Percentiles rank a stretch among this genome's conserved stretches.
Conservation (phyloP, 2,113 vertebrate genomes). For the Syngnathoides biaculeatus region DNA sequence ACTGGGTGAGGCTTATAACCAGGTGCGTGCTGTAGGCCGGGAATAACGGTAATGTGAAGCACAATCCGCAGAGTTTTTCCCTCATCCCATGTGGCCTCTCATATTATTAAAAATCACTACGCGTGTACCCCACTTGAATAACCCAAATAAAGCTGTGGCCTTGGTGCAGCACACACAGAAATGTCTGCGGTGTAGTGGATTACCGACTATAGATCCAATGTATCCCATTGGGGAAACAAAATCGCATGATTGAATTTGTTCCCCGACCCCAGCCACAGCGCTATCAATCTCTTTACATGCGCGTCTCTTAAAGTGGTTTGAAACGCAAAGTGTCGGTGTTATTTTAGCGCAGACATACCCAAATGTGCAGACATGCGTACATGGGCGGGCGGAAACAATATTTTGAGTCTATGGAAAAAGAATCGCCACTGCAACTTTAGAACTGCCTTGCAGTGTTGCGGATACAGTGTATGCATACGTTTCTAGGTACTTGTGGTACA, state of each 20-base stretch:
- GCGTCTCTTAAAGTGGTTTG: constrained; percentile 6
- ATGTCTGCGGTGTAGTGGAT: background rate
- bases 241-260: constrained; percentile 2
- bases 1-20: too few species aligned
- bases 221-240: constrained; percentile 2
- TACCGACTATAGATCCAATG: background rate
- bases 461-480: constrained; percentile 4
- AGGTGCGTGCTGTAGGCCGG: too few species aligned
- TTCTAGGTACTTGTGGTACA: constrained; percentile 26
- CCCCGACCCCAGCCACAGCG: constrained; percentile 12
- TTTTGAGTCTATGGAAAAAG: constrained; percentile 36
- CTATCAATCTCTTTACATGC: constrained; percentile 14
- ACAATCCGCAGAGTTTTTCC: background rate
- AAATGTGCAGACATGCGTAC: constrained; percentile 7
- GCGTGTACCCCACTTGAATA: background rate
- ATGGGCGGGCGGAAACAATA: constrained; percentile 4
- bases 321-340: constrained; percentile 14
- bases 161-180: background rate
- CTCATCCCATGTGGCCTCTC: background rate
- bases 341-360: constrained; percentile 37
- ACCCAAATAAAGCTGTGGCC: background rate
- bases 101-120: background rate
- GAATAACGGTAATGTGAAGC: too few species aligned
- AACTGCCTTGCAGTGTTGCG: constrained; percentile 23
- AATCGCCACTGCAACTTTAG: constrained; percentile 47